Percentiles rank a stretch among this genome's conserved stretches.
Conservation (phyloP, 2,888 invertebrate species). For the Eremobia ochroleuca region DNA sequence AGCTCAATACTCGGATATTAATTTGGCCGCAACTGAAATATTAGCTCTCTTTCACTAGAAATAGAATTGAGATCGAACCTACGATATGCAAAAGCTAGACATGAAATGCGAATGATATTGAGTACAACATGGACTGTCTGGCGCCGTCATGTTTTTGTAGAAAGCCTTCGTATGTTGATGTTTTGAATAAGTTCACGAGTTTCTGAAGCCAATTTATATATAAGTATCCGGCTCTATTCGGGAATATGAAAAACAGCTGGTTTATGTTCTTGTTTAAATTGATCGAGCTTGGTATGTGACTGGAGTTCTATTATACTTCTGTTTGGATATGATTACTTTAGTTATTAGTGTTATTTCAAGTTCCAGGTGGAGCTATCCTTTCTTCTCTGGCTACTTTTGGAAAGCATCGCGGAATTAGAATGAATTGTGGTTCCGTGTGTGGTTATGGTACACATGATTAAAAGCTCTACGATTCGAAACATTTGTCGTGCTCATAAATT, state of each 20-base stretch:
- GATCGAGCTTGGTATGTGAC: conserved; percentile 2
- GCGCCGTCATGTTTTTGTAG: conserved; percentile 35
- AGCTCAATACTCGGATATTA: conserved; percentile 22
- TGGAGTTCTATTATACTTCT: background rate
- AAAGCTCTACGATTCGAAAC: conserved; percentile 2
- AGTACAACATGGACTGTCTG: conserved; percentile 29
- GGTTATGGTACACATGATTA: background rate
- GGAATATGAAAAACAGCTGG: background rate
- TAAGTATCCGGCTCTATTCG: conserved; percentile 14
- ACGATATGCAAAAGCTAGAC: conserved; percentile 48
- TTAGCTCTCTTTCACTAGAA: conserved; percentile 19
- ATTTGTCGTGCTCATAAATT: conserved; percentile 43
- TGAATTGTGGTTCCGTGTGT: background rate
- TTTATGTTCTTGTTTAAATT: conserved; percentile 15
- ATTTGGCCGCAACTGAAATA: conserved; percentile 32
- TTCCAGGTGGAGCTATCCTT: background rate
- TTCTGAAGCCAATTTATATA: background rate
- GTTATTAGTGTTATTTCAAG: background rate
- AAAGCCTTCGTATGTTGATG: conserved; percentile 10
- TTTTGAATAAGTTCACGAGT: conserved; percentile 12
- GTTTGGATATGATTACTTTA: background rate
- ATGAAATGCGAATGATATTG: conserved; percentile 37
- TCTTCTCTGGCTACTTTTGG: background rate
- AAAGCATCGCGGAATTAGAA: conserved; percentile 2
- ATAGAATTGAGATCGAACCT: conserved; percentile 31